Conservation (phyloP, 2,888 invertebrate genomes). For the Microdon myrmicae region DNA sequence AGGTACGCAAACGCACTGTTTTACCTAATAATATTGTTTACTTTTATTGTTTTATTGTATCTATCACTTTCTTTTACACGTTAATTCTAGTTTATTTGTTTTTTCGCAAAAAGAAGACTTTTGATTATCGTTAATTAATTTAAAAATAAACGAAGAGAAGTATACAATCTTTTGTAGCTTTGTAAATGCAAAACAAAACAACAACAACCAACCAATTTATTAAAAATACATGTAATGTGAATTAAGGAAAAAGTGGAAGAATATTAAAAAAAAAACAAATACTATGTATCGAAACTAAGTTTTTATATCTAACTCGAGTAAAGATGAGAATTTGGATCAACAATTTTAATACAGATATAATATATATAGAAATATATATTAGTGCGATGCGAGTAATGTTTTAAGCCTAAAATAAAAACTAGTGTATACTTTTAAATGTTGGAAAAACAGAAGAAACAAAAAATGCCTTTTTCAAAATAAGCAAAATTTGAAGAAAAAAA, state of each 20-base stretch:
- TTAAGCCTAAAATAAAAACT: conserved; percentile 17
- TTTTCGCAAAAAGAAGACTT: conserved; percentile 14
- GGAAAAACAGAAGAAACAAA: conserved; percentile 33
- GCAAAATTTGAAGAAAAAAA: conserved; percentile 21
- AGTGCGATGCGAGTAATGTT: background rate
- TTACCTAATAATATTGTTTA: conserved; percentile 15
- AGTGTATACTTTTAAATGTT: conserved; percentile 25
- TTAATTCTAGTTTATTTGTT: conserved; percentile 21
- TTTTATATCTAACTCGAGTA: conserved; percentile 33
- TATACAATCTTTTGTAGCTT: conserved; percentile 37
- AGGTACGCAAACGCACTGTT: conserved; percentile 36
- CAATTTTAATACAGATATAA: conserved; percentile 21
- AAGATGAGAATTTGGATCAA: conserved; percentile 27
- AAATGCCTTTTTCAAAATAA: conserved; percentile 52
- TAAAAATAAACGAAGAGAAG: conserved; percentile 7
- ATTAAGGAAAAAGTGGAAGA: conserved; percentile 20
- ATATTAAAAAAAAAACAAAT: conserved; percentile 21
- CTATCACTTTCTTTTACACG: conserved; percentile 14
- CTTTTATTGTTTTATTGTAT: conserved; percentile 10
- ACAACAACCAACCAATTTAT: conserved; percentile 13
- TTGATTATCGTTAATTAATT: conserved; percentile 20
- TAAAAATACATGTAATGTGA: conserved; percentile 23
- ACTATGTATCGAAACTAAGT: conserved; percentile 34
- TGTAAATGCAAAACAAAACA: conserved; percentile 15
- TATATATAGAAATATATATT: conserved; percentile 5